A percentile compares a stretch with the other conserved stretches of the same genome.
Conservation (phyloP, 1,140 invertebrate genomes). For the Amphibalanus amphitrite region DNA sequence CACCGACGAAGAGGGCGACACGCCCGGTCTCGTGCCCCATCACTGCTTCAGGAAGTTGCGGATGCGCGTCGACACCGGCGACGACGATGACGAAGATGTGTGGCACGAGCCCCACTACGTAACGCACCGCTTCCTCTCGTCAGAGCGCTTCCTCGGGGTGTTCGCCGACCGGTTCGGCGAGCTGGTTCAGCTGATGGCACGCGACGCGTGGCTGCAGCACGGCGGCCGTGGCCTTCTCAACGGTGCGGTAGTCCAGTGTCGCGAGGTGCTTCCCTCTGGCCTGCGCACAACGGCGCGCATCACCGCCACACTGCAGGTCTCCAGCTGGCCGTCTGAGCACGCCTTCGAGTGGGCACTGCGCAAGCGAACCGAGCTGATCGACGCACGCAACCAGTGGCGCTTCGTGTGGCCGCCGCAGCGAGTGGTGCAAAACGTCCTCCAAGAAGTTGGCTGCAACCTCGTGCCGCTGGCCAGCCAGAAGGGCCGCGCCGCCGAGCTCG, state of each 20-base stretch:
- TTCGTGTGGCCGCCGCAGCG: constrained; percentile 45
- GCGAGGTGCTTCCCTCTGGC: constrained; percentile 40
- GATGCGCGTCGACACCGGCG: constrained; percentile 44
- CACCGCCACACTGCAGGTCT: constrained; percentile 15
- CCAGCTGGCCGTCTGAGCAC: constrained; percentile 38
- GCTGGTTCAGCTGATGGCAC: constrained; percentile 25
- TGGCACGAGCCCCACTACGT: constrained; percentile 27
- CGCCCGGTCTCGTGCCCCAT: too few relatives aligned
- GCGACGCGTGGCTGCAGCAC: constrained; percentile 36
- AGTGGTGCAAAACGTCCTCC: constrained; percentile 43
- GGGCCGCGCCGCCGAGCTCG: constrained; percentile 38
- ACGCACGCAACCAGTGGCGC: constrained; percentile 23
- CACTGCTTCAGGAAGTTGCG: constrained; percentile 15
- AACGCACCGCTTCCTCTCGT: constrained; percentile 9
- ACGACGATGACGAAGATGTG: constrained; percentile 59
- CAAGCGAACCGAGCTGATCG: constrained; percentile 31
- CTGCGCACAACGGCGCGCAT: constrained; percentile 16
- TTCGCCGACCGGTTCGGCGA: not conserved
- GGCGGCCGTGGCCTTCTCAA: constrained; percentile 41
- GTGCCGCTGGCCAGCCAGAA: constrained; percentile 44
- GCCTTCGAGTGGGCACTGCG: constrained; percentile 43
- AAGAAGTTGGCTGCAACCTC: constrained; percentile 41
- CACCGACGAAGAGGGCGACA: not conserved
- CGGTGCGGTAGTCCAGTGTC: constrained; percentile 40
- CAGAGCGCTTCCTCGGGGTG: not conserved